Evolutionary conservation across 2,888 invertebrate species (phyloP), one percentile per base, ranked within the genome.

Genomic region (Dynastes tityus): DNA sequence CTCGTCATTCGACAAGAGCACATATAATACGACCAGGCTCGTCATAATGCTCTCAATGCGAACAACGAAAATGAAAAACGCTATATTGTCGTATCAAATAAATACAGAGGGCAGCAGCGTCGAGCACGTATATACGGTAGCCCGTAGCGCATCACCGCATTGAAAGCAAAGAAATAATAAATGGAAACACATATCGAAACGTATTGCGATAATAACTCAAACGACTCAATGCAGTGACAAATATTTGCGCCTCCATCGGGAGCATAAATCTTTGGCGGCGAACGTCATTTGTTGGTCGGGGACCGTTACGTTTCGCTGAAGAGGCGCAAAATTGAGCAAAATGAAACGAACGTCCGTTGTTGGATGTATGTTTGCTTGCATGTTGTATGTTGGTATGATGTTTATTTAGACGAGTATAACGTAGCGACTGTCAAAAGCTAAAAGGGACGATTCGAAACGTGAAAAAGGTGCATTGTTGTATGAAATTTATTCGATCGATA

Each of bases 201-300:
- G 55, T 58, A 58, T 22, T 58, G 55, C 22, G 55, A 58, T 58
- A 58, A 58, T 58, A 58, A 58, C 22, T 58, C 55, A 58, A 58
- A 58, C 22, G 55, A 58, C 55, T 58, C 55, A 27, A 58, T 58
- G 22, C 22, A 58, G 55, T 58, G 55, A 58, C 55, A 58, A 22
- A 58, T 58, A 58, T 22, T 22, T 58, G 27, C 55, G 55, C 55
- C 55, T 58, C 55, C n/a, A 58, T 58, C 55, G 16, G 16, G 55
- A 22, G 22, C 22, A 58, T 58, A 58, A 58, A 58, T 58, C 55
- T 22, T 58, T 58, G 22, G 22, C 55, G 55, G 22, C 22, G 55
- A 22, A 58, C 22, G 22, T 58, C 55, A 55, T 55, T 55, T 55
- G 55, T 55, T 55, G 55, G 55, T 55, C 22, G 55, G 16, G 8